phyloP scores from a whole-genome alignment of 2,113 vertebrate genomes.

The Nanorana parkeri region DNA sequence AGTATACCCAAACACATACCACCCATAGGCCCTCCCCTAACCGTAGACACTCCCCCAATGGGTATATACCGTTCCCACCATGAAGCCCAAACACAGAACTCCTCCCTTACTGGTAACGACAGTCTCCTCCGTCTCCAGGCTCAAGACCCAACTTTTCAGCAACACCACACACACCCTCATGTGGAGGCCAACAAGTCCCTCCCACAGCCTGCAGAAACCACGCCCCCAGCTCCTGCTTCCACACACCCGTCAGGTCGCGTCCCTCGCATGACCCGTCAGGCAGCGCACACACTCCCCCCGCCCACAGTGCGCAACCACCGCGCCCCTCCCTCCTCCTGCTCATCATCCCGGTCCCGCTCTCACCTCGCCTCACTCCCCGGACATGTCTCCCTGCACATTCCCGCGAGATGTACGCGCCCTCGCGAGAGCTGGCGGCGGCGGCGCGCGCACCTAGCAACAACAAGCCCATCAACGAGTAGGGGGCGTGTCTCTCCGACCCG shows the following conservation, averaged over 20 bases:
- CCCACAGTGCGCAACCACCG: not conserved
- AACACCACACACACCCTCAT: not conserved
- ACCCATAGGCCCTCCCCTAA: too few relatives aligned
- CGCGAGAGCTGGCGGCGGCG: constrained; percentile 28
- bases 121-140: too few relatives aligned
- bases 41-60: too few relatives aligned
- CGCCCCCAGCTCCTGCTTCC: constrained; percentile 10
- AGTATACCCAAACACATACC: too few relatives aligned
- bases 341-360: constrained; percentile 15
- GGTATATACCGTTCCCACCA: too few relatives aligned
- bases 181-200: not conserved
- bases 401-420: constrained; percentile 24
- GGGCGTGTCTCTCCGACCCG: not conserved
- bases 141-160: not conserved
- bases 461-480: not conserved
- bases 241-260: not conserved
- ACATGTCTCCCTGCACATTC: constrained; percentile 36
- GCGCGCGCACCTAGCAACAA: not conserved
- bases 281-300: not conserved
- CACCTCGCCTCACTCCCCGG: constrained; percentile 34
- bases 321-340: constrained; percentile 21
- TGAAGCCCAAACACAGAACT: too few relatives aligned
- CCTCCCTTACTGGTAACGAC: not conserved
- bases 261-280: not conserved
- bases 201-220: not conserved